Conservation (phyloP, 1,140 invertebrate genomes). For the Drosophila paulistorum region DNA sequence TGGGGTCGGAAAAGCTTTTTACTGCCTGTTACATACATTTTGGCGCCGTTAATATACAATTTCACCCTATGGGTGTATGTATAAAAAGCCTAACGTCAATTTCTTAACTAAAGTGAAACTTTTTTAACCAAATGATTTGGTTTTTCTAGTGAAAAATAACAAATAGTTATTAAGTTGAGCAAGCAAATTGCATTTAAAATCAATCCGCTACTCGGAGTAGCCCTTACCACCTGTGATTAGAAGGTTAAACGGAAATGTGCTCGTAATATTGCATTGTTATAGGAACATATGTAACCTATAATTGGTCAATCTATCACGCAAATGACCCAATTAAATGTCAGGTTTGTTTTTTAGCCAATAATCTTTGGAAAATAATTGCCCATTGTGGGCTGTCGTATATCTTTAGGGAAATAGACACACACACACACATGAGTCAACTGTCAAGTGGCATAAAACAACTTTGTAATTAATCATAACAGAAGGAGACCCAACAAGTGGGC, state of each 20-base stretch:
- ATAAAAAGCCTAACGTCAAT: neutral
- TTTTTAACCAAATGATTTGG: neutral
- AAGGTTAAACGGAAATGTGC: neutral
- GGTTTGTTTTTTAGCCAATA: neutral
- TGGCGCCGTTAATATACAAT: too few species aligned
- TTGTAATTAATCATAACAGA: conserved; percentile 58
- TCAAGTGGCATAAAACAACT: conserved; percentile 35
- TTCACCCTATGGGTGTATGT: too few species aligned
- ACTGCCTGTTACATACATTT: too few species aligned
- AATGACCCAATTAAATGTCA: neutral
- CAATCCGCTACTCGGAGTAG: neutral
- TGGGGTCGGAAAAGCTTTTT: too few species aligned
- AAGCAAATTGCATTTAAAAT: neutral
- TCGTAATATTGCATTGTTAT: neutral
- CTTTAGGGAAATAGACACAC: neutral
- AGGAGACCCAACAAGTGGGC: conserved; percentile 27
- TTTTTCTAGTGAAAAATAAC: neutral
- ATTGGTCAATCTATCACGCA: neutral
- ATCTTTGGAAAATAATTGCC: conserved; percentile 2
- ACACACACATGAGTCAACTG: conserved; percentile 45
- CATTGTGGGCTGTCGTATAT: neutral
- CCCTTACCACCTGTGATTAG: neutral
- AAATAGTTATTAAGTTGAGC: neutral
- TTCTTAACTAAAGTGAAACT: neutral
- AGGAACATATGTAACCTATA: neutral